These are phyloP conservation scores for Daphoenositta chrysoptera DNA, from an alignment of 2,113 vertebrate species.

Conservation along the genomic window DNA sequence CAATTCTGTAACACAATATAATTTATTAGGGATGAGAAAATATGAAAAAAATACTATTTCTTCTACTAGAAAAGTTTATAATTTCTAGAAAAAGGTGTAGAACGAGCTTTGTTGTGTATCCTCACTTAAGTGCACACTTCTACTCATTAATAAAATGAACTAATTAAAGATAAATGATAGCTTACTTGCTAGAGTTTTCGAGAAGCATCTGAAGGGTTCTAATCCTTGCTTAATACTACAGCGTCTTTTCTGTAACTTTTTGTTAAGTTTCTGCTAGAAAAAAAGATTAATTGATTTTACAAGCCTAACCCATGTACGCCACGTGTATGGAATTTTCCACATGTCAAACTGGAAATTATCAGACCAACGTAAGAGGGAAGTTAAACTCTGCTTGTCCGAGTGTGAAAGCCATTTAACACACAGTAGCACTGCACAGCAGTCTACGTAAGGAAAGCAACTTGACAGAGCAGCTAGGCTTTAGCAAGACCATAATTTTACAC, in stretches of 20 bases:
- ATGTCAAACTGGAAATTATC: background rate
- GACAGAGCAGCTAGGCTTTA: background rate
- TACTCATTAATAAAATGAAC: background rate
- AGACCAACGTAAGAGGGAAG: background rate
- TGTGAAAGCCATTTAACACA: background rate
- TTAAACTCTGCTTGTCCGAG: background rate
- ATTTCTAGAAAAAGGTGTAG: background rate
- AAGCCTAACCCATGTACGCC: background rate
- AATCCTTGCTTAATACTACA: background rate
- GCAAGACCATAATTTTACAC: background rate
- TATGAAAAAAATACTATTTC: background rate
- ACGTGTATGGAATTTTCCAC: background rate
- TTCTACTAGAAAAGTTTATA: background rate
- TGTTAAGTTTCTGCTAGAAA: background rate
- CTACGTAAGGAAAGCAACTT: background rate
- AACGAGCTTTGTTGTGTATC: accelerated
- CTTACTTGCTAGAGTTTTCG: background rate
- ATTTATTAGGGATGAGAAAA: background rate
- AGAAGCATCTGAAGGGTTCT: background rate
- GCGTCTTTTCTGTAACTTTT: background rate
- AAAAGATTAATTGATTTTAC: background rate
- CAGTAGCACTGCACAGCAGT: background rate
- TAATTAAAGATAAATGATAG: background rate
- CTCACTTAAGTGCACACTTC: background rate
- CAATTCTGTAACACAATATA: background rate